Base-by-base conservation (phyloP, 2,113 vertebrate species). In the Globicephala melas region DNA sequence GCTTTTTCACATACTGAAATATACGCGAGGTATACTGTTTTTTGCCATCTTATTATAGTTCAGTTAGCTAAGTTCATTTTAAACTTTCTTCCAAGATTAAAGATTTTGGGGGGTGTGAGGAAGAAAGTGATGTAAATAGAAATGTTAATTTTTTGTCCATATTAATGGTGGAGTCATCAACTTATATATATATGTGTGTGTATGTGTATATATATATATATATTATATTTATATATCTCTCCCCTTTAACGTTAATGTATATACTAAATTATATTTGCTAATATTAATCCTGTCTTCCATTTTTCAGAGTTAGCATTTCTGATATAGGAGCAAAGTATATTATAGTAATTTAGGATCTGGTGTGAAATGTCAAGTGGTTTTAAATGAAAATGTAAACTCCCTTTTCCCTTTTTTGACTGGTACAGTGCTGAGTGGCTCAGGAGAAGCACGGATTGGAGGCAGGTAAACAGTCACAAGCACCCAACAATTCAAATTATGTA, bases 311-410 rank as follows among this genome's bases (percentile, higher is more conserved):
- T 58, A 70, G 36, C 55, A 85, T 87, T 91, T 81, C 53, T 97
- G 71, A 95, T 55, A 44, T 9, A 47, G 38, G 60, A 97, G 50
- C 58, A 76, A 74, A 91, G 23, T 76, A 10, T 71, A 31, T 80
- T 80, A 17, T 17, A 81, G 62, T 95, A 33, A 96, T 89, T 93
- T 10, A 96, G 50, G 70, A 14, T 94, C 91, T 96, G 63, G 93
- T 96, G 23, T 53, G 80, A 91, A 88, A 88, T 95, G 47, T 92
- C 28, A 33, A 65, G 82, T 79, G 87, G 58, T 96, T 97, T 97
- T 25, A 68, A 94, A 85, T 94, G 68, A 67, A 83, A 67, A 70
- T 96, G 96, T 96, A 82, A 84, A 89, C 96, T 94, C 74, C 20
- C 86, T 31, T 28, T 55, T 83, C 67, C 47, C 8, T 15, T 55